Percentiles rank a stretch among this genome's conserved stretches.
phyloP scores from a whole-genome alignment of 2,888 invertebrate species.

The Drosophila affinis region DNA sequence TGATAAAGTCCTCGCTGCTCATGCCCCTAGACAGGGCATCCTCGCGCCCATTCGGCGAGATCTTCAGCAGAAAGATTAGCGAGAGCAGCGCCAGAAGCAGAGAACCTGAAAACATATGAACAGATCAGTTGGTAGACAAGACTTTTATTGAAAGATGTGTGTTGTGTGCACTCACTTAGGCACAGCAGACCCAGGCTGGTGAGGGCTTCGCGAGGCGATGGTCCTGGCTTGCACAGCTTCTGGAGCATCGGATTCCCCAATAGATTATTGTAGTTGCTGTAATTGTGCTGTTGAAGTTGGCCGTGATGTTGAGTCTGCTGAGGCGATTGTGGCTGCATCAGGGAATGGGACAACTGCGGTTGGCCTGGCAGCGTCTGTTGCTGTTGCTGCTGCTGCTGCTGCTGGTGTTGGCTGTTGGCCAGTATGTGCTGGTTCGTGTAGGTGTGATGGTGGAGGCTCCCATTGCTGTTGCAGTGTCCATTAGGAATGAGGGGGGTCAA shows the following conservation, averaged over 20 bases:
- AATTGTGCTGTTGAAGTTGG: slow-evolving; percentile 32
- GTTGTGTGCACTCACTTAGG: slow-evolving; percentile 84
- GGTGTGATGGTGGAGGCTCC: slow-evolving; percentile 76
- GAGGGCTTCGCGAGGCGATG: slow-evolving; percentile 90
- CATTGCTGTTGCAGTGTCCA: slow-evolving; percentile 66
- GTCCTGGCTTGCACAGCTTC: slow-evolving; percentile 83
- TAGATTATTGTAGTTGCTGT: slow-evolving; percentile 50
- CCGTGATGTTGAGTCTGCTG: slow-evolving; percentile 16
- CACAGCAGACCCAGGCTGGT: slow-evolving; percentile 94
- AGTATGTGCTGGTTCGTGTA: slow-evolving; percentile 80
- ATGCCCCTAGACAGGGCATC: slow-evolving; percentile 84
- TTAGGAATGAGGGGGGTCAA: slow-evolving; percentile 73
- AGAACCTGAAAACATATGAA: slow-evolving; percentile 86
- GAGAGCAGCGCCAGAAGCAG: slow-evolving; percentile 92
- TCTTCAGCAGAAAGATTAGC: slow-evolving; percentile 92
- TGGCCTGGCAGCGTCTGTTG: slow-evolving; percentile 40
- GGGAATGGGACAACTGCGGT: slow-evolving; percentile 20
- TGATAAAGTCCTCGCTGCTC: slow-evolving; percentile 90
- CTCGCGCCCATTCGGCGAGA: slow-evolving; percentile 87
- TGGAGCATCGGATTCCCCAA: slow-evolving; percentile 46
- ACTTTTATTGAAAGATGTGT: neutral
- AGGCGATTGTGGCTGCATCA: slow-evolving; percentile 20
- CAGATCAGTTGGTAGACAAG: neutral
- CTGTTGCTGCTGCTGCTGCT: slow-evolving; percentile 24
- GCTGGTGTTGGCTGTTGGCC: slow-evolving; percentile 59